These are phyloP conservation scores for Patagioenas fasciata DNA, from an alignment of 2,113 vertebrate species.

Conservation along the genomic window DNA sequence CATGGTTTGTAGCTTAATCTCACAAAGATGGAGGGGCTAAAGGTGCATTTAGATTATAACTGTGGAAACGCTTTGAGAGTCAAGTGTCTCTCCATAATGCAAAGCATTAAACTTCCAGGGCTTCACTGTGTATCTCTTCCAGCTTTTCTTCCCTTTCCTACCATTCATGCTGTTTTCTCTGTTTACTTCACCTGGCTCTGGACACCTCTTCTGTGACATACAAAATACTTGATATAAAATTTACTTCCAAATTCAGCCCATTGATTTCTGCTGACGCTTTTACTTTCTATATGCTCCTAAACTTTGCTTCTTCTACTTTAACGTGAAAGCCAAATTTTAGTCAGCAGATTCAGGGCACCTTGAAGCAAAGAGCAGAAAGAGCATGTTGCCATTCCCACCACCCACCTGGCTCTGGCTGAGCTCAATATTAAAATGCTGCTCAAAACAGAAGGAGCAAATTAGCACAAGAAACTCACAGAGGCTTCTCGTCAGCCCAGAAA, in stretches of 20 bases:
- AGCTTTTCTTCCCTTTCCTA: background rate
- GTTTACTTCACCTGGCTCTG: background rate
- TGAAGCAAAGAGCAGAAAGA: background rate
- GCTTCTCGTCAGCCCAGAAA: background rate
- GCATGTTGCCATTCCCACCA: background rate
- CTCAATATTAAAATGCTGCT: constrained; percentile 17
- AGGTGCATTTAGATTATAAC: background rate
- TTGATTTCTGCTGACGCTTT: background rate
- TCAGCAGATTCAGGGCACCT: background rate
- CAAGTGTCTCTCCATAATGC: background rate
- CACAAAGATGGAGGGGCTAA: background rate
- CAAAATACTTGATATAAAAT: background rate
- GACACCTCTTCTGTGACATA: background rate
- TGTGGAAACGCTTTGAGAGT: background rate
- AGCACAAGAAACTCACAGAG: background rate
- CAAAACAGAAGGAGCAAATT: background rate
- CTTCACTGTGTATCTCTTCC: background rate
- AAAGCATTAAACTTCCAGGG: background rate
- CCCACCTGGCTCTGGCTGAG: background rate
- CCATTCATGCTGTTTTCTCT: background rate
- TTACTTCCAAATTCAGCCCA: background rate
- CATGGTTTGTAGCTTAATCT: background rate
- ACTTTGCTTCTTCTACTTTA: background rate
- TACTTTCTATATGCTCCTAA: background rate
- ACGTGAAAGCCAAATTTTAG: background rate